Evolutionary conservation across 2,113 vertebrate species (phyloP), one percentile per base, ranked within the genome.

Genomic region (Pleuronectes platessa): DNA sequence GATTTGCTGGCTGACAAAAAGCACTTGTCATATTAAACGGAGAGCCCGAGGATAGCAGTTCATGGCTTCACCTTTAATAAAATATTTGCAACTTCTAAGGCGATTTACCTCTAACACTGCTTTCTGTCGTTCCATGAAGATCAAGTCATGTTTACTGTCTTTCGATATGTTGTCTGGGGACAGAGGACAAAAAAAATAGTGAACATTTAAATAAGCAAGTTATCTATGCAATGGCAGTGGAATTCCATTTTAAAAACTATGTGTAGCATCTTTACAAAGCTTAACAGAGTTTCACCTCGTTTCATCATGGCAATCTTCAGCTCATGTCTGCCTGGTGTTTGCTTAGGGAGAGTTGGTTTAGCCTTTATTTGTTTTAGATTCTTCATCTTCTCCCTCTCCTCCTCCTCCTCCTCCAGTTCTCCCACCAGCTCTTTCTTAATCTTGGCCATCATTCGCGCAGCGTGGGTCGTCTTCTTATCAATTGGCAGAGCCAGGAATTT

Each of bases 81-180:
- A 11, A 42, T 13, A 12, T 13, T 13, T 12, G 40, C 40, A 42
- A 42, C 40, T 3, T 42, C 40, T 42, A 42, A 42, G 3, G 11
- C 12, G 12, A 18, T 6, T 55, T 76, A 54, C 98, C 97, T 99
- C 95, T 56, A 98, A 78, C 55, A 95, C 94, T 72, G 97, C 97
- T 75, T 95, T 94, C 74, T 97, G 93, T 18, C 96, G 93, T 79
- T 95, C 95, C 89, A 94, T 93, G 26, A 86, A 49, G 54, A 97
- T 82, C 45, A 96, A 96, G 68, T 94, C 90, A 49, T 60, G 68
- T 12, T 95, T 88, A 60, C 84, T 93, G 54, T 95, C 93, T 72
- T 89, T 95, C 45, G 91, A 86, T 27, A 92, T 0, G n/a, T 91
- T 90, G 75, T 95, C 97, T 99, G 86, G n/a, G 78, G 65, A 12